phyloP scores from a whole-genome alignment of 1,140 invertebrate species.

The Trichonephila clavata region DNA sequence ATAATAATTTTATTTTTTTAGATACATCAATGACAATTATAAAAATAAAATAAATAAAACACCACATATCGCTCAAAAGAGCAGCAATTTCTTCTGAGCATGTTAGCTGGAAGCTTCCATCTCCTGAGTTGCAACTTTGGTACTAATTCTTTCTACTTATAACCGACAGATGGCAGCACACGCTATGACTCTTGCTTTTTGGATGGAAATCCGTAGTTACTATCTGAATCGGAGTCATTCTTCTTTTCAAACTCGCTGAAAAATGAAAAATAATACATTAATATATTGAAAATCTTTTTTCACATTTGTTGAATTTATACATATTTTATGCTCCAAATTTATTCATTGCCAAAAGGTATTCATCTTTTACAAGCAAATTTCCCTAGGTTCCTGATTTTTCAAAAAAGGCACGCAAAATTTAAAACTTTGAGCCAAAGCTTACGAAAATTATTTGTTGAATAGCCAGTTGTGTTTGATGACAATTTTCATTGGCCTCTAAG shows the following conservation, averaged over 20 bases:
- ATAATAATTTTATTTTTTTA: background rate
- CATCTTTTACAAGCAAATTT: too few species aligned
- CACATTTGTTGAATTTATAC: too few species aligned
- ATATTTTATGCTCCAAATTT: too few species aligned
- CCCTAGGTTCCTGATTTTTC: too few species aligned
- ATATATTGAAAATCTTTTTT: background rate
- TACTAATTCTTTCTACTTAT: background rate
- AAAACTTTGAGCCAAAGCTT: too few species aligned
- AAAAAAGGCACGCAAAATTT: too few species aligned
- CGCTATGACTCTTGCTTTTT: slow-evolving; percentile 11
- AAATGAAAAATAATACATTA: background rate
- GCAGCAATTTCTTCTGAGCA: background rate
- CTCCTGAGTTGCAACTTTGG: slow-evolving; percentile 17
- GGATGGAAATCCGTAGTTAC: slow-evolving; percentile 40
- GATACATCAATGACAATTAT: background rate
- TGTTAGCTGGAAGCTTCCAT: background rate
- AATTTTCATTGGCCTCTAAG: too few species aligned
- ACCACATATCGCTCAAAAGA: background rate
- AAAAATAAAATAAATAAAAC: slow-evolving; percentile 9
- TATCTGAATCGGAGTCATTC: slow-evolving; percentile 58
- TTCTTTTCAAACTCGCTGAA: slow-evolving; percentile 10
- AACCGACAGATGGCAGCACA: background rate
- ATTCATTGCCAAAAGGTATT: too few species aligned
- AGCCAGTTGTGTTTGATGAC: too few species aligned
- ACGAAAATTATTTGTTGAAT: too few species aligned